Percentiles rank a stretch among this genome's conserved stretches.
These are phyloP conservation scores for Polydrusus pterygomalis DNA, from an alignment of 2,888 invertebrate species.

Conservation along the genomic window DNA sequence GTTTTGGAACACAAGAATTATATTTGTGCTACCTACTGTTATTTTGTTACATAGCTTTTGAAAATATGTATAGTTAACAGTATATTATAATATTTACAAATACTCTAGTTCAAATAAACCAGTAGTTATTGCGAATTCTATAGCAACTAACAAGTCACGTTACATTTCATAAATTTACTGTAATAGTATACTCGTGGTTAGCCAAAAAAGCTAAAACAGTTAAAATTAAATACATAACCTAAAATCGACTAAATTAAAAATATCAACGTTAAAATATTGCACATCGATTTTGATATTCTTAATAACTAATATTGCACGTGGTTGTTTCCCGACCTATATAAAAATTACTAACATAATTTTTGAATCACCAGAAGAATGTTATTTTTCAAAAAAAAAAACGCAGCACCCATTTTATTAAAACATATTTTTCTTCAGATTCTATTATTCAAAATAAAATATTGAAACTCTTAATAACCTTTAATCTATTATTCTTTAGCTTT, in stretches of 20 bases:
- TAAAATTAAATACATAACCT: conserved; percentile 13
- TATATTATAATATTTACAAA: neutral
- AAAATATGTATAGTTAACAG: too few species aligned
- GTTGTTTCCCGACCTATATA: conserved; percentile 59
- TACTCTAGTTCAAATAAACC: neutral
- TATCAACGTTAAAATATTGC: conserved; percentile 59
- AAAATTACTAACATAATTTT: conserved; percentile 49
- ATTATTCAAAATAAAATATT: too few species aligned
- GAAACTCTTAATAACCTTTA: too few species aligned
- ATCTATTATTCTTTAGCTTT: too few species aligned
- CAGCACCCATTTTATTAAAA: too few species aligned
- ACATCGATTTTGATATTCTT: conserved; percentile 57
- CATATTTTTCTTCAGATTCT: too few species aligned
- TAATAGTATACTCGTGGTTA: conserved; percentile 17
- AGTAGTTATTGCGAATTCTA: too few species aligned
- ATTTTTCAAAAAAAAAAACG: conserved; percentile 55
- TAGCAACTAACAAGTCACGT: neutral
- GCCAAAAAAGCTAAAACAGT: conserved; percentile 4
- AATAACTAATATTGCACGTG: conserved; percentile 61
- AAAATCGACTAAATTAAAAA: conserved; percentile 50
- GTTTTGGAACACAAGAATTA: neutral
- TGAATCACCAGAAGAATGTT: conserved; percentile 30
- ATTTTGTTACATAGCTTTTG: neutral
- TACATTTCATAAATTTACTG: neutral
- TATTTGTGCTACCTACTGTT: neutral